phyloP scores from a whole-genome alignment of 2,797 vertebrate species.

The Threskiornis aethiopicus region DNA sequence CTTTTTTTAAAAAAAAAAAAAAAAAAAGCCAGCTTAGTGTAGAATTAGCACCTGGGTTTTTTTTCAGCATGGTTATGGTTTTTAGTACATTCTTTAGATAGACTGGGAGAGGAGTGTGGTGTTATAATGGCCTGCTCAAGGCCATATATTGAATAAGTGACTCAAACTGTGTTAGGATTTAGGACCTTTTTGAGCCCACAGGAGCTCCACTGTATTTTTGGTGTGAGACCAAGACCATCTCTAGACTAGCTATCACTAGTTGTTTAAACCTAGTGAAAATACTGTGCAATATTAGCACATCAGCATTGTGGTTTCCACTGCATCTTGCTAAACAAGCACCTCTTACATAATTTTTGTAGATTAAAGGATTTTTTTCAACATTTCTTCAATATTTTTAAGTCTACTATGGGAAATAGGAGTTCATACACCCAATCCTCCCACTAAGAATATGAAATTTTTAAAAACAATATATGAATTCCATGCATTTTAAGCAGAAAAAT shows the following conservation, averaged over 20 bases:
- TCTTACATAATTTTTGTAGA: background rate
- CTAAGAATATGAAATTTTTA: background rate
- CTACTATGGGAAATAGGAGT: background rate
- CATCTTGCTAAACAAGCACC: background rate
- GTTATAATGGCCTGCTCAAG: background rate
- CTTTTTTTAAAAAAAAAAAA: too few relatives aligned
- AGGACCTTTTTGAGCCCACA: background rate
- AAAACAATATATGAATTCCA: background rate
- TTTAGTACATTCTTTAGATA: background rate
- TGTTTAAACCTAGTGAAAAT: background rate
- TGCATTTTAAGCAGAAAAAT: background rate
- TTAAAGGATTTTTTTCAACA: background rate
- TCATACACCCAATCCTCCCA: accelerated
- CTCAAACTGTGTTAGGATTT: background rate
- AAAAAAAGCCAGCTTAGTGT: background rate
- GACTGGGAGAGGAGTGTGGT: background rate
- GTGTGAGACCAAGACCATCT: background rate
- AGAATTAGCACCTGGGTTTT: background rate
- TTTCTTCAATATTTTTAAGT: background rate
- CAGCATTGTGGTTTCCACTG: background rate
- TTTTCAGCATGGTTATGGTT: background rate
- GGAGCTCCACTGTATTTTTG: background rate
- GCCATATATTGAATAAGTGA: background rate
- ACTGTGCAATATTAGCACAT: background rate
- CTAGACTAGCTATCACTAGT: background rate